Conservation (phyloP, 1,140 invertebrate species). For the Neuroterus valhalla region DNA sequence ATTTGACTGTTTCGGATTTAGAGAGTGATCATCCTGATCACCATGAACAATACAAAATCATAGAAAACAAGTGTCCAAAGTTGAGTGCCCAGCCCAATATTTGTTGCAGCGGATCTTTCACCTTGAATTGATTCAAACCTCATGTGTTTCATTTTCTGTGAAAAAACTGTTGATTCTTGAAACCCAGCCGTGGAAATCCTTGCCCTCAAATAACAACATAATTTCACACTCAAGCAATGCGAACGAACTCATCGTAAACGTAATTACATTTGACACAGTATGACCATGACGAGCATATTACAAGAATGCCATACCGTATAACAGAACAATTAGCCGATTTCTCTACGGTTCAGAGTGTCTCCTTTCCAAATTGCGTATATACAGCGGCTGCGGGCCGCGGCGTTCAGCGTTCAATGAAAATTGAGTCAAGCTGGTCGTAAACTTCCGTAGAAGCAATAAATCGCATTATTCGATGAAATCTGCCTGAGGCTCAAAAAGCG, state of each 20-base stretch:
- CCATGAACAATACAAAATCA: no score
- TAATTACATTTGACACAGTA: slow-evolving; percentile 13
- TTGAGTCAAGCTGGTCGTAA: slow-evolving; percentile 6
- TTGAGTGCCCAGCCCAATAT: no score
- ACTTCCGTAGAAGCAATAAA: not conserved
- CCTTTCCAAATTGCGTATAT: not conserved
- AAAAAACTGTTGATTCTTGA: no score
- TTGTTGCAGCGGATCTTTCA: no score
- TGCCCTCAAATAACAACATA: slow-evolving; percentile 16
- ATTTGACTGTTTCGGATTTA: no score
- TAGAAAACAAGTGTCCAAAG: no score
- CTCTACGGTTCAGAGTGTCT: not conserved
- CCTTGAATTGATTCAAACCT: no score
- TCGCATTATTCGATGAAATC: slow-evolving; percentile 4
- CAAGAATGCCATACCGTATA: slow-evolving; percentile 14
- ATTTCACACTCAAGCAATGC: not conserved
- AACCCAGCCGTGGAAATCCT: not conserved
- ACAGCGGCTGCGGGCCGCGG: not conserved
- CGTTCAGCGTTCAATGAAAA: no score
- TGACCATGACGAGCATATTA: slow-evolving; percentile 3
- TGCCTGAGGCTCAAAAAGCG: slow-evolving; percentile 6
- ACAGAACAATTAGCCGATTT: slow-evolving; percentile 10
- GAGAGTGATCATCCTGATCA: no score
- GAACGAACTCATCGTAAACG: not conserved
- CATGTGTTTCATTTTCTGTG: no score